Percentiles rank a stretch among this genome's conserved stretches.
Evolutionary conservation across 2,797 vertebrate species (phyloP).

Genomic region (Peromyscus attwateri): DNA sequence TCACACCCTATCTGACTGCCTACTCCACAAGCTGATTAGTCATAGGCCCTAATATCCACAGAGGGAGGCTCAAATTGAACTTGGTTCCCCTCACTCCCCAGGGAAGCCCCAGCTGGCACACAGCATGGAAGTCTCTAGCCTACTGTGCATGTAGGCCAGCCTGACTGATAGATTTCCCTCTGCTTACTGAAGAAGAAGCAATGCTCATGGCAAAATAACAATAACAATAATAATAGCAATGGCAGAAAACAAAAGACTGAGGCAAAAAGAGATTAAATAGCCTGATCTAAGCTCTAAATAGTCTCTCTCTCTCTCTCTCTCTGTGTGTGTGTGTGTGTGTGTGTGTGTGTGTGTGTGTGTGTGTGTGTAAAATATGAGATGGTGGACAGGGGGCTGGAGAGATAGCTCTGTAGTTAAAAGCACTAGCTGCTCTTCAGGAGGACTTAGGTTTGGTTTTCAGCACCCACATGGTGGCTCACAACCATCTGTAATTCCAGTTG

Average conservation of each 20-base stretch:
- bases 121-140: background rate
- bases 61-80: background rate
- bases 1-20: background rate
- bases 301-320: too few species aligned
- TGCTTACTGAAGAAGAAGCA: background rate
- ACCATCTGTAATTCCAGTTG: background rate
- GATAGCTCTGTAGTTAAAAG: background rate
- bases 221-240: background rate
- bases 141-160: background rate
- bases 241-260: background rate
- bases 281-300: background rate
- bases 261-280: background rate
- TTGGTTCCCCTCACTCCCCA: background rate
- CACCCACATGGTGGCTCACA: background rate
- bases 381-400: background rate
- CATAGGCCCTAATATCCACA: background rate
- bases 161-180: background rate
- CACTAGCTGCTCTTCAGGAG: background rate
- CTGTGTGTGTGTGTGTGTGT: background rate
- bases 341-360: background rate
- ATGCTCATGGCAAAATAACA: background rate
- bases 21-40: slow-evolving; percentile 5
- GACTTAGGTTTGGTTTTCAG: background rate
- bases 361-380: background rate
- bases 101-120: accelerated